These are phyloP conservation scores for Xylota sylvarum DNA, from an alignment of 2,888 invertebrate genomes.

Conservation along the genomic window DNA sequence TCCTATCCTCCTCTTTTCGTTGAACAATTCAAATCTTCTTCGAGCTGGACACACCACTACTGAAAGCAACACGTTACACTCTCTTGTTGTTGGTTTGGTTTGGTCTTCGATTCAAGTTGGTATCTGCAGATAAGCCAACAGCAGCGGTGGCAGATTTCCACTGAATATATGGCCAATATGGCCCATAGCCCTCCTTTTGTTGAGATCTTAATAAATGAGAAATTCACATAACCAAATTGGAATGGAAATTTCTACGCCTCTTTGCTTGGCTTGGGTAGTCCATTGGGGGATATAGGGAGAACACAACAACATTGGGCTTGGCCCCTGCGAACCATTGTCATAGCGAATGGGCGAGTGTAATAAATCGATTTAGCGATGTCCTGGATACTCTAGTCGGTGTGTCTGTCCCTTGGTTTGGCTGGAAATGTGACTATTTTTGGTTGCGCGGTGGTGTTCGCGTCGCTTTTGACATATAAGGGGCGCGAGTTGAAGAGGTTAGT, in stretches of 20 bases:
- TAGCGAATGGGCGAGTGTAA: constrained; percentile 73
- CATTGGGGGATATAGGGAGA: background rate
- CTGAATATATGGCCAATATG: constrained; percentile 67
- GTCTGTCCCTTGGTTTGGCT: constrained; percentile 18
- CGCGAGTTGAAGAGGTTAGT: constrained; percentile 71
- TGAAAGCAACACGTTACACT: constrained; percentile 34
- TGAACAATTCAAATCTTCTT: constrained; percentile 57
- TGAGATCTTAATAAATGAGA: constrained; percentile 77
- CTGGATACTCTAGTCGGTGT: constrained; percentile 44
- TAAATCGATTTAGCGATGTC: constrained; percentile 76
- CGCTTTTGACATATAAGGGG: constrained; percentile 62
- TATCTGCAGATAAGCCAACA: constrained; percentile 68
- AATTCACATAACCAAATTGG: constrained; percentile 76
- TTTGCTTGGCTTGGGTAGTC: constrained; percentile 1
- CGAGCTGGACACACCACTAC: constrained; percentile 57
- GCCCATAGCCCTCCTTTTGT: constrained; percentile 73
- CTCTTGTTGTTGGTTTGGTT: constrained; percentile 12
- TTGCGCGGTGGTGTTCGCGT: constrained; percentile 58
- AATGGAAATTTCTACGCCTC: constrained; percentile 77
- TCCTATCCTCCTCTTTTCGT: constrained; percentile 27
- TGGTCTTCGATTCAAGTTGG: constrained; percentile 46
- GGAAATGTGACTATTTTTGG: constrained; percentile 67
- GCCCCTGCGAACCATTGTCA: constrained; percentile 48
- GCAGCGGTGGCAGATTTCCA: constrained; percentile 74
- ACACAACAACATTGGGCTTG: constrained; percentile 39